Evolutionary conservation across 2,888 invertebrate genomes (phyloP), one percentile per base, ranked within the genome.

Genomic region (Philaethria dido): DNA sequence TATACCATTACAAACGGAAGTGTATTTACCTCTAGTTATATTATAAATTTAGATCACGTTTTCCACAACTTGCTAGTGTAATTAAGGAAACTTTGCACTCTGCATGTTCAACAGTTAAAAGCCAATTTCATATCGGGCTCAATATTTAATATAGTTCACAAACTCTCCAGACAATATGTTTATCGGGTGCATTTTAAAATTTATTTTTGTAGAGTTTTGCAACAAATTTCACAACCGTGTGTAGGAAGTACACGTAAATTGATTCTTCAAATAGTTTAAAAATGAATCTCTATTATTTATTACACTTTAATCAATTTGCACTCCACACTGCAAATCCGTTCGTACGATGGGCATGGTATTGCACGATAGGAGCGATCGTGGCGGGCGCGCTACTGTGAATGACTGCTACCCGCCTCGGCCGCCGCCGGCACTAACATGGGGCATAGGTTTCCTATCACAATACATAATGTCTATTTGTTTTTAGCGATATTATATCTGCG

Each of bases 311-410:
- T 33, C 9, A 13, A 29, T 18, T 25, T 29, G 25, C 50, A 60
- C 65, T 18, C 8, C 33, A 11, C 50, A 59, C 50, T 59, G 44
- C n/a, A 25, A 48, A 64, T 59, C 36, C 33, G 44, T 65, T 44
- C 13, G 45, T 42, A 44, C 2, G 42, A 25, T 29, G n/a, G 48
- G n/a, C 18, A 47, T 64, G 47, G 36, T 42, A 45, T 36, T 39
- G n/a, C 47, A 59, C 47, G 47, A 60, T 60, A 57, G 48, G 48
- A 64, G 70, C 48, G 62, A 61, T 11, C 69, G 54, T 44, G 63
- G 16, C 70, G 44, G 18, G 44, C 20, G 47, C 44, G 39, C 57
- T 47, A 20, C 63, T 52, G 57, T 63, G 66, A 69, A 62, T 69
- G 69, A 68, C 50, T 25, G 48, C 18, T 8, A 9, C 52, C 8